Evolutionary conservation across 2,888 invertebrate species (phyloP), one percentile per base, ranked within the genome.

Genomic region (Ferrisia virgata): DNA sequence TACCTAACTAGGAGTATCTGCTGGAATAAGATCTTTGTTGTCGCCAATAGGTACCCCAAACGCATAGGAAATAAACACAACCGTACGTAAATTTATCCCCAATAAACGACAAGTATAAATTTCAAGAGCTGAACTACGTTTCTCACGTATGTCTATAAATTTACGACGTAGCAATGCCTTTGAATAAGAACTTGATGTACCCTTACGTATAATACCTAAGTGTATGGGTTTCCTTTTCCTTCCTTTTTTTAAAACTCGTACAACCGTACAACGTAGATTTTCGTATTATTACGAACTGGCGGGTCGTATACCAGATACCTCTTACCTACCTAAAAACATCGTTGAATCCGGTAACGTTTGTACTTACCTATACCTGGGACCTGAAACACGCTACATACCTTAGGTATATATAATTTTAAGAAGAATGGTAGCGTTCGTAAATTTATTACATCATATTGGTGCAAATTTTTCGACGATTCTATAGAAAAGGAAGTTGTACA

Each of bases 21-120:
- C 53, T 53, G 9, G 28, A 64, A 28, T 9, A 5, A 4, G 4
- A 6, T 36, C 58, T 5, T 11, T 11, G 3, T 64, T 11, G 58
- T 64, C 58, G 11, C 58, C 58, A 3, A 64, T 64, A 64, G n/a
- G n/a, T n/a, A n/a, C n/a, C n/a, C 28, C 58, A 11, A 22, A 64
- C n/a, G n/a, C n/a, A n/a, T n/a, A n/a, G n/a, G 25, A 64, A 64
- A 64, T 64, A 28, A 64, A 64, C 58, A 64, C 28, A 28, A 43
- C 25, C 58, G 28, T 64, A 64, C 58, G 28, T 64, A 28, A 64
- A 64, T 64, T 64, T 64, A 64, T 28, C 58, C 58, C 25, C 58
- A 64, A 64, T 64, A 64, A 64, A 28, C 58, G 58, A 64, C 58
- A 64, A 64, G 25, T 64, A 64, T 64, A 64, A 64, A 64, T 64